A percentile compares a stretch with the other conserved stretches of the same genome.
Conservation (phyloP, 1,140 invertebrate species). For the Cherax quadricarinatus region DNA sequence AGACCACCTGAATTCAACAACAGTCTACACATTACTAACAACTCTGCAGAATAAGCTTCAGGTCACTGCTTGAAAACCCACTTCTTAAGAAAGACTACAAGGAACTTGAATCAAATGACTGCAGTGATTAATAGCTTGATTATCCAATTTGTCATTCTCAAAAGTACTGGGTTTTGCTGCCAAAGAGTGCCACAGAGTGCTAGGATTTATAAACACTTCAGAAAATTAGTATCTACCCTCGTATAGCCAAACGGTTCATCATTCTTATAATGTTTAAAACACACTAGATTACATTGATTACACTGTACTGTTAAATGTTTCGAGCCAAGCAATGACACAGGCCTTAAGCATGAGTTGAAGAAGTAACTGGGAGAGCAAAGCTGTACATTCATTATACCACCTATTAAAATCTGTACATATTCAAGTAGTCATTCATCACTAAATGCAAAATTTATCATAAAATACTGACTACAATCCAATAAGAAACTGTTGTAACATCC, state of each 20-base stretch:
- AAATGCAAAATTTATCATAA: not conserved
- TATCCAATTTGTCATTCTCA: too few relatives aligned
- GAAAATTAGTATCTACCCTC: not conserved
- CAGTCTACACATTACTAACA: constrained; percentile 34
- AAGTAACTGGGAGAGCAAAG: constrained; percentile 7
- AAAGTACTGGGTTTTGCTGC: too few relatives aligned
- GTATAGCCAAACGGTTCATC: not conserved
- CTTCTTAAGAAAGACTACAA: not conserved
- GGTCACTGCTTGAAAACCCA: not conserved
- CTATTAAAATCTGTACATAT: constrained; percentile 30
- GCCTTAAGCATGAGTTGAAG: constrained; percentile 25
- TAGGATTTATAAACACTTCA: not conserved
- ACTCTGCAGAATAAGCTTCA: constrained; percentile 21
- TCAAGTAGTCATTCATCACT: constrained; percentile 18
- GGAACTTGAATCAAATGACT: not conserved
- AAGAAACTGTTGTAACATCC: too few relatives aligned
- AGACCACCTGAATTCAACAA: constrained; percentile 24
- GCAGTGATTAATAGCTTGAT: not conserved
- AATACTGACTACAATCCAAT: not conserved
- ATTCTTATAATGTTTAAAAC: too few relatives aligned
- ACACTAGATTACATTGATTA: not conserved
- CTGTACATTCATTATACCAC: constrained; percentile 26
- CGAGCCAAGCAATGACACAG: constrained; percentile 28
- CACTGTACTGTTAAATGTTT: not conserved
- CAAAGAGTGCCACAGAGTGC: not conserved